phyloP scores from a whole-genome alignment of 2,888 invertebrate species.

The Zelleria hepariella region DNA sequence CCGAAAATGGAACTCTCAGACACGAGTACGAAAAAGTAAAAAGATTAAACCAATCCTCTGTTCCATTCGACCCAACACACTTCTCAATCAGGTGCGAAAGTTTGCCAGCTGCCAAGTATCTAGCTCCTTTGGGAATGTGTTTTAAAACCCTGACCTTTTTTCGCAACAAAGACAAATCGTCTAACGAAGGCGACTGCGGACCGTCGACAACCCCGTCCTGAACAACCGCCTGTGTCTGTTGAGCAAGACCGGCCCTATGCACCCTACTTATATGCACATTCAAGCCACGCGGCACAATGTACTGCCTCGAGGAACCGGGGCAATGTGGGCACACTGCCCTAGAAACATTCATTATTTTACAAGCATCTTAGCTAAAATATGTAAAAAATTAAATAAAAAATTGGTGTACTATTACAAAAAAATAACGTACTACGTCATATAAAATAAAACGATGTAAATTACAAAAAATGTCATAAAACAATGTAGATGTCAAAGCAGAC shows the following conservation, averaged over 20 bases:
- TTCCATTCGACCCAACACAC: conserved; percentile 1
- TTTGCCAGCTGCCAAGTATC: conserved; percentile 8
- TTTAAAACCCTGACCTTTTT: neutral
- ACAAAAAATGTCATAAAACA: no score
- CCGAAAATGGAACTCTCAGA: neutral
- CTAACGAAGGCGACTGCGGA: no score
- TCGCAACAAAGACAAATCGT: no score
- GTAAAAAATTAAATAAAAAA: neutral
- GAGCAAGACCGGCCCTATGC: neutral
- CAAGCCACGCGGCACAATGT: neutral
- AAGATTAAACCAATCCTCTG: conserved; percentile 5
- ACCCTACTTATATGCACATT: neutral
- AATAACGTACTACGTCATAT: no score
- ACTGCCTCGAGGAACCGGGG: no score
- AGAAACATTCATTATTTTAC: neutral
- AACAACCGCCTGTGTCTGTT: neutral
- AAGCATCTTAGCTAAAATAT: neutral
- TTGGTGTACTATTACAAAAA: no score
- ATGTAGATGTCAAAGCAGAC: no score
- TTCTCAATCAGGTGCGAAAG: neutral
- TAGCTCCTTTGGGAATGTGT: neutral
- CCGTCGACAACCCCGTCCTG: no score
- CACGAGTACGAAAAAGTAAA: neutral
- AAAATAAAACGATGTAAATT: no score
- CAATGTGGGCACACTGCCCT: no score